These are phyloP conservation scores for Numida meleagris DNA, from an alignment of 2,113 vertebrate genomes.

Conservation along the genomic window DNA sequence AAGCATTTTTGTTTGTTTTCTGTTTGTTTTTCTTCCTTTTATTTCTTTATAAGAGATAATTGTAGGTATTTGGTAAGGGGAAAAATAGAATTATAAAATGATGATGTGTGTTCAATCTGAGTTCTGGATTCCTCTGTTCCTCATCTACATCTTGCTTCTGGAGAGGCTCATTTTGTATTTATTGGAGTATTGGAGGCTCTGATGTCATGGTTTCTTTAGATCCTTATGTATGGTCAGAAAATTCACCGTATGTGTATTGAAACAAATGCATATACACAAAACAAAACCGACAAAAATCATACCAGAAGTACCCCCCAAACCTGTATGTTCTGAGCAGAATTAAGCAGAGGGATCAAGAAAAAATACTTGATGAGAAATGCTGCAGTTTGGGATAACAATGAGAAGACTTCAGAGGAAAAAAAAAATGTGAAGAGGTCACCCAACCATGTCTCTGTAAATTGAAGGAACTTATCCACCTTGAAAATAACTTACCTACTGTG, in stretches of 20 bases:
- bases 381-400: not conserved
- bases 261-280: not conserved
- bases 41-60: not conserved
- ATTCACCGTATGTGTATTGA: not conserved
- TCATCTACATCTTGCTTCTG: not conserved
- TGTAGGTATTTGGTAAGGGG: not conserved
- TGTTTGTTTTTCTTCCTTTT: rapidly evolving
- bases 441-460: not conserved
- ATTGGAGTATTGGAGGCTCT: not conserved
- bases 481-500: not conserved
- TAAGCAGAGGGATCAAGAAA: not conserved
- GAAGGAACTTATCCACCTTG: not conserved
- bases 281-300: not conserved
- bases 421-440: not conserved
- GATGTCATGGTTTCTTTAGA: not conserved
- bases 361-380: not conserved
- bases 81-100: not conserved
- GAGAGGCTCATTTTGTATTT: not conserved
- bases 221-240: not conserved
- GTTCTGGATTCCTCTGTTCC: not conserved
- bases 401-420: not conserved
- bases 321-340: not conserved
- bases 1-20: not conserved
- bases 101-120: not conserved
- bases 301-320: not conserved